Conservation (phyloP, 2,888 invertebrate genomes). For the Zele albiditarsus region DNA sequence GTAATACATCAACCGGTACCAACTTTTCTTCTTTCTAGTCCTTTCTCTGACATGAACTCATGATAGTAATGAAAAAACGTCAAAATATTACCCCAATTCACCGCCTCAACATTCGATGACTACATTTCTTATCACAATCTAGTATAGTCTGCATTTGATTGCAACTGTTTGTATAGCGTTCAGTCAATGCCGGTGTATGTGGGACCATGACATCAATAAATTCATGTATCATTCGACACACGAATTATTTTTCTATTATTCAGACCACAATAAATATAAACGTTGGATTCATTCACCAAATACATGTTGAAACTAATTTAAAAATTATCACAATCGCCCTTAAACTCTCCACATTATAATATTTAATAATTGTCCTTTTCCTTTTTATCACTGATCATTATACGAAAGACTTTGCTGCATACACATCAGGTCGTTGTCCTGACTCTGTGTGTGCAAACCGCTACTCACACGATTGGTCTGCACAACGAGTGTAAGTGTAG, state of each 20-base stretch:
- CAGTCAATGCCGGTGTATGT: neutral
- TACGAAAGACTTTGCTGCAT: neutral
- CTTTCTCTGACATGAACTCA: too few species aligned
- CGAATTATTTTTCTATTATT: neutral
- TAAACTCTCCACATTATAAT: conserved; percentile 4
- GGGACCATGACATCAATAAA: neutral
- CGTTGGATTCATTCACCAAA: neutral
- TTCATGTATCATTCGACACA: neutral
- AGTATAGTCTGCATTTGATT: neutral
- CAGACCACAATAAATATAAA: neutral
- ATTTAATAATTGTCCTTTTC: neutral
- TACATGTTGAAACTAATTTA: neutral
- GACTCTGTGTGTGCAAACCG: neutral
- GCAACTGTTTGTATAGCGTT: neutral
- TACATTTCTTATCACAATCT: neutral
- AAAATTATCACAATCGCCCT: neutral
- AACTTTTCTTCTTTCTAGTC: too few species aligned
- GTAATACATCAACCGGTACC: too few species aligned
- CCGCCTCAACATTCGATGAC: too few species aligned
- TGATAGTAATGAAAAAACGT: too few species aligned
- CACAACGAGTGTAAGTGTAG: neutral
- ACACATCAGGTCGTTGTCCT: conserved; percentile 10
- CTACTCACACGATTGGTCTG: neutral
- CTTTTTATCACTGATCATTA: neutral
- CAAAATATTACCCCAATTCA: too few species aligned